Evolutionary conservation across 1,140 invertebrate species (phyloP).

Genomic region (Ceratosolen solmsi): DNA sequence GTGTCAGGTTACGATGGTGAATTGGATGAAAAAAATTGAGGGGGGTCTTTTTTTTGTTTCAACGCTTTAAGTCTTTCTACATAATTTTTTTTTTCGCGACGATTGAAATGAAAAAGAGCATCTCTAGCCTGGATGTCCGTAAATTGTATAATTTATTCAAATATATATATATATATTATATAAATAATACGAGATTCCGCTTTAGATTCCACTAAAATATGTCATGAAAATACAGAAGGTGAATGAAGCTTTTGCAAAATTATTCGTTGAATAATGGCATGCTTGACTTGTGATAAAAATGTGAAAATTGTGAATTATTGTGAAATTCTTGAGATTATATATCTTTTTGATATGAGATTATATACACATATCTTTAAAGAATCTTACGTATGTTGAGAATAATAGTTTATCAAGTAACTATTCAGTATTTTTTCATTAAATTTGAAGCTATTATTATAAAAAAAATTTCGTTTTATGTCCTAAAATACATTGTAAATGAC

Average conservation of each 20-base stretch:
- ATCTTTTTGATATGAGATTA: too few species aligned
- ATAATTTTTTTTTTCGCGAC: neutral
- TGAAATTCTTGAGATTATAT: neutral
- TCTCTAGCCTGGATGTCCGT: neutral
- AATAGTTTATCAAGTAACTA: too few species aligned
- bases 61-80: too few species aligned
- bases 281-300: neutral
- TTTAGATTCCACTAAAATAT: neutral
- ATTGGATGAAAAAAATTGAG: neutral
- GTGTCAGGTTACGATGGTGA: neutral
- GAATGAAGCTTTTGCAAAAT: neutral
- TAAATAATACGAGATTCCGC: neutral
- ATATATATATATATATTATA: neutral
- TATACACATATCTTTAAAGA: too few species aligned
- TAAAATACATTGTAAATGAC: too few species aligned
- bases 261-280: neutral
- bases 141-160: neutral
- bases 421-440: too few species aligned
- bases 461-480: too few species aligned
- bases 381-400: too few species aligned
- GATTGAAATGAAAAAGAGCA: neutral
- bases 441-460: too few species aligned
- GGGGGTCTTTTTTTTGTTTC: too few species aligned
- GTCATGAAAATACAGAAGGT: neutral
- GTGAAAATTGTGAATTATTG: neutral